Conservation (phyloP, 2,113 vertebrate genomes). For the Malaclemys terrapin region DNA sequence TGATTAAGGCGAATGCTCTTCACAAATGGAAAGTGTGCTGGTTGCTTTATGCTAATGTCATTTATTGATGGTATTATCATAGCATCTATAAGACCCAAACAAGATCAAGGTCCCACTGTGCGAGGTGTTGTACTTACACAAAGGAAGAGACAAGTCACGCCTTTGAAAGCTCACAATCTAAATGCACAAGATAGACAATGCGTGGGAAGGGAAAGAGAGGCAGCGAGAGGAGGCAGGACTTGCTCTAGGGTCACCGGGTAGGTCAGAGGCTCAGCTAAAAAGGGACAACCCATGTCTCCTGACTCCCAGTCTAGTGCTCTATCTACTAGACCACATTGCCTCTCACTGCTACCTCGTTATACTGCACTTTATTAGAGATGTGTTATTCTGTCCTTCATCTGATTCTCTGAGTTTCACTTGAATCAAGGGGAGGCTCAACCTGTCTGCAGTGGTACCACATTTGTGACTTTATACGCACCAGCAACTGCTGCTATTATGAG, state of each 20-base stretch:
- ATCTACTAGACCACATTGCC: background rate
- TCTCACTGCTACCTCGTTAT: background rate
- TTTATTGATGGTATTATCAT: background rate
- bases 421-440: background rate
- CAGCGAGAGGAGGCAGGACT: background rate
- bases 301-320: background rate
- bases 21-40: background rate
- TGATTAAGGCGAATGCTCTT: conserved; percentile 27
- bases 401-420: background rate
- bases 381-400: background rate
- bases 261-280: background rate
- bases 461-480: background rate
- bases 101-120: background rate
- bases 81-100: background rate
- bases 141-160: background rate
- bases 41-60: background rate
- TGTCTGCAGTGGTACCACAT: background rate
- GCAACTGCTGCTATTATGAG: background rate
- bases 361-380: background rate
- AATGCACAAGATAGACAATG: background rate
- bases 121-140: background rate
- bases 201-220: background rate
- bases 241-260: background rate
- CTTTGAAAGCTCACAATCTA: background rate
- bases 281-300: background rate